These are phyloP conservation scores for Sminthurinus aureus DNA, from an alignment of 2,888 invertebrate species.

Conservation along the genomic window DNA sequence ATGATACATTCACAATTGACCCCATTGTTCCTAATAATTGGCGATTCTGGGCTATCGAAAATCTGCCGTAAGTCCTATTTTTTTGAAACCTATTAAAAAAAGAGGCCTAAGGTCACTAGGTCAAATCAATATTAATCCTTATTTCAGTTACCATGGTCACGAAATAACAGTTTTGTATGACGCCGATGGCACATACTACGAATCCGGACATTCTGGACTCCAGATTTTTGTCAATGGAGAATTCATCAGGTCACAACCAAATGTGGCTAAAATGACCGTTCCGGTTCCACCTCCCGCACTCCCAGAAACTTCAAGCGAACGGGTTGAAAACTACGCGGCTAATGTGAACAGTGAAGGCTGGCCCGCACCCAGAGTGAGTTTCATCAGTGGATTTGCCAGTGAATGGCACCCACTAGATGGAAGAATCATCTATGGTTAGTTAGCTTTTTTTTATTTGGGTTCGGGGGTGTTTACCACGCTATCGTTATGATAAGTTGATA, in stretches of 20 bases:
- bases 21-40: slow-evolving; percentile 36
- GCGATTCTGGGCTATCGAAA: slow-evolving; percentile 46
- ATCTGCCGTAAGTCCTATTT: no score
- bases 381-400: slow-evolving; percentile 46
- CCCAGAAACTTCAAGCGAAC: slow-evolving; percentile 17
- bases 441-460: neutral
- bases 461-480: neutral
- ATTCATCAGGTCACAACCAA: slow-evolving; percentile 34
- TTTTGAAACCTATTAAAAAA: no score
- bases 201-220: slow-evolving; percentile 47
- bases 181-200: slow-evolving; percentile 50
- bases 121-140: no score
- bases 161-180: slow-evolving; percentile 55
- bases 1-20: slow-evolving; percentile 15
- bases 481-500: neutral
- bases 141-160: slow-evolving; percentile 58
- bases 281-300: slow-evolving; percentile 44
- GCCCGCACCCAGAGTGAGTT: slow-evolving; percentile 49
- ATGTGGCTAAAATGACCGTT: slow-evolving; percentile 48
- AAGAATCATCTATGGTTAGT: slow-evolving; percentile 47
- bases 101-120: no score
- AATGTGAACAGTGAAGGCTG: slow-evolving; percentile 52
- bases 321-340: slow-evolving; percentile 55
- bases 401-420: slow-evolving; percentile 57
- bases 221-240: slow-evolving; percentile 51